A percentile compares a stretch with the other conserved stretches of the same genome.
Evolutionary conservation across 2,888 invertebrate species (phyloP).

Genomic region (Merodon equestris): DNA sequence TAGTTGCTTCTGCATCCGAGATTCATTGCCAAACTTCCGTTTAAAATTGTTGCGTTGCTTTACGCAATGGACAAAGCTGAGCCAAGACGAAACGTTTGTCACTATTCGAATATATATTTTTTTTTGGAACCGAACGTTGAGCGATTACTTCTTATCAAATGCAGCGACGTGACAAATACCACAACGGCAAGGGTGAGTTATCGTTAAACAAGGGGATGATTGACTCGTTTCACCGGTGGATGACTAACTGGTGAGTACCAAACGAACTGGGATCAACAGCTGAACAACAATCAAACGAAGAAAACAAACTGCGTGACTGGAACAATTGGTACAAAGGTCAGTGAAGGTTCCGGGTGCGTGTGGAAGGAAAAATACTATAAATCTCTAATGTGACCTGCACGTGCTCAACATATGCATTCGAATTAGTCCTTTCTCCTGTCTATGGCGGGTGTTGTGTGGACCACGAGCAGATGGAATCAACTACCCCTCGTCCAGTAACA

Average conservation of each 20-base stretch:
- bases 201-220: slow-evolving; percentile 1
- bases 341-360: background rate
- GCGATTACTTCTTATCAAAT: slow-evolving; percentile 25
- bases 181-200: slow-evolving; percentile 25
- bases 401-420: slow-evolving; percentile 50
- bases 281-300: slow-evolving; percentile 15
- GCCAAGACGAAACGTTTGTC: slow-evolving; percentile 5
- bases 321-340: slow-evolving; percentile 7
- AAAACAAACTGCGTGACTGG: slow-evolving; percentile 7
- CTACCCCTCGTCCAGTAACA: slow-evolving; percentile 21
- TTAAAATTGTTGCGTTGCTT: slow-evolving; percentile 33
- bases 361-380: slow-evolving; percentile 36
- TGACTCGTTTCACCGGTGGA: background rate
- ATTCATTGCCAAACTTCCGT: slow-evolving; percentile 55
- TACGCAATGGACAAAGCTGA: slow-evolving; percentile 27
- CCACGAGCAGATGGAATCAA: slow-evolving; percentile 37
- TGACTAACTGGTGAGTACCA: background rate
- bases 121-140: slow-evolving; percentile 25
- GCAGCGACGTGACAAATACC: slow-evolving; percentile 28
- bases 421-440: slow-evolving; percentile 34
- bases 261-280: slow-evolving; percentile 25
- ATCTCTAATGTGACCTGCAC: slow-evolving; percentile 54
- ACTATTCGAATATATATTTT: slow-evolving; percentile 12
- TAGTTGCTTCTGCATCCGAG: slow-evolving; percentile 28
- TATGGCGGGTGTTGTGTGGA: slow-evolving; percentile 19